Percentiles rank a stretch among this genome's conserved stretches.
Conservation (phyloP, 37 sponge, comb jelly and placozoan species). For the Eunapius fragilis region DNA sequence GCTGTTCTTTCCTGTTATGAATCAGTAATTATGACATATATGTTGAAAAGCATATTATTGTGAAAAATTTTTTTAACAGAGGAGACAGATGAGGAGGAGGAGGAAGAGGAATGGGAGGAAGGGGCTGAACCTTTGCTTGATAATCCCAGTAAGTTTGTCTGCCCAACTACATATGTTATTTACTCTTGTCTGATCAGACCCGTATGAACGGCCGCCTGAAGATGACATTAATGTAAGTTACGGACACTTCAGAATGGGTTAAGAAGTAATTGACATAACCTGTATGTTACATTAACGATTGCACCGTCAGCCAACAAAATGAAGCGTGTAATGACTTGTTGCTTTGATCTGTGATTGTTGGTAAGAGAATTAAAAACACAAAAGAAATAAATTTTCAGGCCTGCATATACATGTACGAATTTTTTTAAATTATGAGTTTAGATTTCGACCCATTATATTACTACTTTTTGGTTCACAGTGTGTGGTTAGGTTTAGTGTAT, state of each 20-base stretch:
- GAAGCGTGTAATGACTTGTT: no score
- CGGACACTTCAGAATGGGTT: not conserved
- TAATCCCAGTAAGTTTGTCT: not conserved
- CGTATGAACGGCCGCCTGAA: conserved; percentile 19
- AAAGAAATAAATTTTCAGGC: no score
- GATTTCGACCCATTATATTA: no score
- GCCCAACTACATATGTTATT: not conserved
- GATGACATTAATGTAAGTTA: conserved; percentile 48
- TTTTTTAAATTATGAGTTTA: no score
- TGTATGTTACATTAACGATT: not conserved
- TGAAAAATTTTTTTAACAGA: conserved; percentile 12
- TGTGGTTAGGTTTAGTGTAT: no score
- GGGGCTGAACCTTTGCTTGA: conserved; percentile 10
- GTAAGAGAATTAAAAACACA: no score
- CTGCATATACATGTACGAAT: no score
- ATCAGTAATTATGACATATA: no score
- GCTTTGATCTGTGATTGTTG: no score
- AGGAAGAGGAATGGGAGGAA: conserved; percentile 68
- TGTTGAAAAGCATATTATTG: not conserved
- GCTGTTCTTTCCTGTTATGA: no score
- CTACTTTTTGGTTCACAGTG: no score
- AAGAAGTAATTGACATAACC: not conserved
- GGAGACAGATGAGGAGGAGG: conserved; percentile 72
- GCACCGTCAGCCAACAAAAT: no score
- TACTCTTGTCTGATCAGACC: conserved; percentile 2